These are phyloP conservation scores for Eulacestoma nigropectus DNA, from an alignment of 2,113 vertebrate genomes.

Conservation along the genomic window DNA sequence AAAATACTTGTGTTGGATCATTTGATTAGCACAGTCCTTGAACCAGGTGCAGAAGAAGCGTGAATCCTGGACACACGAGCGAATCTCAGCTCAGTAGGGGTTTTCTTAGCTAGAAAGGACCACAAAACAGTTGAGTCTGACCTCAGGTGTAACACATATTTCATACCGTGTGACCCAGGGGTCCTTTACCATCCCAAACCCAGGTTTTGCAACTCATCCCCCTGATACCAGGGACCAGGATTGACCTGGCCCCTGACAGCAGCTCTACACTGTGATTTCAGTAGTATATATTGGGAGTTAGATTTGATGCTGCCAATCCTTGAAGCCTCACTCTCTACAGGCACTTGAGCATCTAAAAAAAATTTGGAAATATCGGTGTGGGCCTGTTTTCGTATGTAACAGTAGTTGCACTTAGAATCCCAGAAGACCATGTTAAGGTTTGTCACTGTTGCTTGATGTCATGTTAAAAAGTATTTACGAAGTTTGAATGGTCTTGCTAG, in stretches of 20 bases:
- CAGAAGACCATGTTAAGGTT: background rate
- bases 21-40: background rate
- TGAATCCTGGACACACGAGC: background rate
- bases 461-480: background rate
- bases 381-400: background rate
- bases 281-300: background rate
- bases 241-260: background rate
- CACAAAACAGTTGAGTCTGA: accelerated
- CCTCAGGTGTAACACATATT: background rate
- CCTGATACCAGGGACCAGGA: background rate
- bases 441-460: background rate
- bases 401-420: background rate
- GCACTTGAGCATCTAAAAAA: background rate
- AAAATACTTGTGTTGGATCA: background rate
- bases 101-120: background rate
- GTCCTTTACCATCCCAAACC: background rate
- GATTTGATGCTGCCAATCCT: background rate
- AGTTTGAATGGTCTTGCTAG: background rate
- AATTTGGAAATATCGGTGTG: background rate
- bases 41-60: background rate
- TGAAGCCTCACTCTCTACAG: background rate
- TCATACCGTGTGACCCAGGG: background rate
- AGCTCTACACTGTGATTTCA: background rate
- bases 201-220: background rate
- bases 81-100: background rate